Evolutionary conservation across 2,113 vertebrate genomes (phyloP).

Genomic region (Gyps fulvus): DNA sequence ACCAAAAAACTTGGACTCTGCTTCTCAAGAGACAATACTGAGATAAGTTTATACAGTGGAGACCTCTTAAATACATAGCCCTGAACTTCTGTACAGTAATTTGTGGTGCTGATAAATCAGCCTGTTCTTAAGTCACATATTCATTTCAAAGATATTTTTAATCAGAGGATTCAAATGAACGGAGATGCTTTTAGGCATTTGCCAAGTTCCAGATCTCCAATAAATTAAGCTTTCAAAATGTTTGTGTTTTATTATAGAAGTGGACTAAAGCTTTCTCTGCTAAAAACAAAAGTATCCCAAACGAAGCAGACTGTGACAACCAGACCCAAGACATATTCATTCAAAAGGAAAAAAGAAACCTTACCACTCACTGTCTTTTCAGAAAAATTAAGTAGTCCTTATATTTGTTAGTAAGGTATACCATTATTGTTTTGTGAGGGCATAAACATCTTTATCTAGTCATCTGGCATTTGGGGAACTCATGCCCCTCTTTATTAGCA

Average conservation of each 20-base stretch:
- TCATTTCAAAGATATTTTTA: slow-evolving; percentile 51
- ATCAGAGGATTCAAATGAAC: slow-evolving; percentile 23
- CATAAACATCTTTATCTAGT: neutral
- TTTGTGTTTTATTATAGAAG: neutral
- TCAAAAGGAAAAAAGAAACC: neutral
- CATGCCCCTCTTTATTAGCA: neutral
- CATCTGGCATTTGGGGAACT: neutral
- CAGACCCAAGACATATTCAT: neutral
- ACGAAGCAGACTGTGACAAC: neutral
- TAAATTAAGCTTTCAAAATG: neutral
- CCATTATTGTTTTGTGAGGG: neutral
- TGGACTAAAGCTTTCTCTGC: neutral
- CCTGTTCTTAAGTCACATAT: slow-evolving; percentile 1
- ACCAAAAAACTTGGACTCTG: neutral
- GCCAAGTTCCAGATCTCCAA: slow-evolving; percentile 24
- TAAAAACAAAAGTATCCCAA: slow-evolving; percentile 26
- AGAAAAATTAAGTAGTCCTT: neutral
- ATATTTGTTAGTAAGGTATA: slow-evolving; percentile 20
- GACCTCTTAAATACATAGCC: slow-evolving; percentile 54
- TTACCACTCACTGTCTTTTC: neutral
- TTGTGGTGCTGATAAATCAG: neutral
- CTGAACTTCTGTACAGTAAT: slow-evolving; percentile 33
- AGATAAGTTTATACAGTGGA: slow-evolving; percentile 61
- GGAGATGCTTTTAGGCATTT: neutral
- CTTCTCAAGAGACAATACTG: slow-evolving; percentile 36